Percentiles rank a stretch among this genome's conserved stretches.
phyloP scores from a whole-genome alignment of 2,888 invertebrate species.

The Acronicta aceris region DNA sequence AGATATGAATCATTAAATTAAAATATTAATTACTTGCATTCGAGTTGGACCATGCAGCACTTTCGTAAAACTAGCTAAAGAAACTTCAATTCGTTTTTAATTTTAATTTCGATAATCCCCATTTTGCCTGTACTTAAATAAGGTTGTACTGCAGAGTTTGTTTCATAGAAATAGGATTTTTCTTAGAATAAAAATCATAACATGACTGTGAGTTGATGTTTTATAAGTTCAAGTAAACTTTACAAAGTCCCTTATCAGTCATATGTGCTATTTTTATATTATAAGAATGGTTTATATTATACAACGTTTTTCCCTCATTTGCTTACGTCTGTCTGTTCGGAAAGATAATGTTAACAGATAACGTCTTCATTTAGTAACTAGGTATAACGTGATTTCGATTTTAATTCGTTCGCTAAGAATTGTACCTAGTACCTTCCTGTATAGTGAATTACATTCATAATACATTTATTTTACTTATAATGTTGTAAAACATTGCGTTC shows the following conservation, averaged over 20 bases:
- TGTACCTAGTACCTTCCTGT: not conserved
- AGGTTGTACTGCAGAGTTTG: slow-evolving; percentile 10
- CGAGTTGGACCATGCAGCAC: slow-evolving; percentile 3
- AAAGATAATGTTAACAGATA: slow-evolving; percentile 29
- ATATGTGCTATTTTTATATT: slow-evolving; percentile 42
- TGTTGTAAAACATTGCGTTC: too few relatives aligned
- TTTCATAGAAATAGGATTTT: slow-evolving; percentile 16
- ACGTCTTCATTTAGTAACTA: slow-evolving; percentile 25
- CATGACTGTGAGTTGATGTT: slow-evolving; percentile 21
- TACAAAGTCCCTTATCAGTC: slow-evolving; percentile 39
- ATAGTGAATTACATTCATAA: slow-evolving; percentile 4
- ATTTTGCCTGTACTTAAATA: not conserved
- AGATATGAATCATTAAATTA: slow-evolving; percentile 44
- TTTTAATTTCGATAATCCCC: not conserved
- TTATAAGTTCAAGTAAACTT: slow-evolving; percentile 14
- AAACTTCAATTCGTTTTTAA: slow-evolving; percentile 9
- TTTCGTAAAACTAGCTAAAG: not conserved
- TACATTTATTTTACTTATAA: slow-evolving; percentile 5
- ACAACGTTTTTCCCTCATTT: slow-evolving; percentile 19
- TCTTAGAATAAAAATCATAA: slow-evolving; percentile 25
- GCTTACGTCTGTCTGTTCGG: slow-evolving; percentile 2
- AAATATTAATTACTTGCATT: slow-evolving; percentile 40
- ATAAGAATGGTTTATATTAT: slow-evolving; percentile 13
- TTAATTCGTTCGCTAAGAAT: slow-evolving; percentile 12
- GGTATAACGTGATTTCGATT: slow-evolving; percentile 26